Base-by-base conservation (phyloP, 1,140 invertebrate genomes). In the Drosophila varians region DNA sequence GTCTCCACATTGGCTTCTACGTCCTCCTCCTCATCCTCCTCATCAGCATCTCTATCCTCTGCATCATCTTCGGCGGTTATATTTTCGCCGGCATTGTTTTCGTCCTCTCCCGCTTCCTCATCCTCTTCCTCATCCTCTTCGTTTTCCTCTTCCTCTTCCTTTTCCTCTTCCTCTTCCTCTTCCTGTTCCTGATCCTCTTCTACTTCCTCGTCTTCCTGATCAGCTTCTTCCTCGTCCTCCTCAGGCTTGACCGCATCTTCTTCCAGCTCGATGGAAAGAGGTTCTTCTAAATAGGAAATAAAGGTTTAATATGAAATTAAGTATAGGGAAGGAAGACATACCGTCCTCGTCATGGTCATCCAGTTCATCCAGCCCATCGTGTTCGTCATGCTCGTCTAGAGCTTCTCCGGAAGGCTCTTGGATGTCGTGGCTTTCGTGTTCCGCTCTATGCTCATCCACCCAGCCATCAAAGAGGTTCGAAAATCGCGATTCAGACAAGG, bases 381-480 rank as follows among this genome's bases (percentile, higher is more conserved):
- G 74, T 7, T 91, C 89, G 18, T 91, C 82, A 25, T 91, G 74
- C 2, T 91, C 87, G 38, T 90, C 79, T 23, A 78, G 31, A 4
- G 74, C 82, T 2, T 84, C 76, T 18, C 55, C 76, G 1, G 49
- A 75, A 54, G 92, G 88, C 90, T 92, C 68, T 87, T 93, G 75
- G 89, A 91, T 84, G 66, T 91, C 91, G 42, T 91, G 89, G 21
- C 80, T 80, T 53, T 92, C 92, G 53, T 93, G 92, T 60, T 93
- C 92, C 53, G 92, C 92, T 9, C 92, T 89, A 61, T 92, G 90
- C 77, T 95, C 94, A 73, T 96, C 95, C n/a, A 96, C 93, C 95
- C 95, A 96, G 8, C 95, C 95, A 87, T 96, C 94, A 61, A 96
- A 94, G 38, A 95, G 93, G 77, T 93, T 93, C 8, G 95, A 94